Base-by-base conservation (phyloP, 2,113 vertebrate genomes). In the Solea senegalensis region DNA sequence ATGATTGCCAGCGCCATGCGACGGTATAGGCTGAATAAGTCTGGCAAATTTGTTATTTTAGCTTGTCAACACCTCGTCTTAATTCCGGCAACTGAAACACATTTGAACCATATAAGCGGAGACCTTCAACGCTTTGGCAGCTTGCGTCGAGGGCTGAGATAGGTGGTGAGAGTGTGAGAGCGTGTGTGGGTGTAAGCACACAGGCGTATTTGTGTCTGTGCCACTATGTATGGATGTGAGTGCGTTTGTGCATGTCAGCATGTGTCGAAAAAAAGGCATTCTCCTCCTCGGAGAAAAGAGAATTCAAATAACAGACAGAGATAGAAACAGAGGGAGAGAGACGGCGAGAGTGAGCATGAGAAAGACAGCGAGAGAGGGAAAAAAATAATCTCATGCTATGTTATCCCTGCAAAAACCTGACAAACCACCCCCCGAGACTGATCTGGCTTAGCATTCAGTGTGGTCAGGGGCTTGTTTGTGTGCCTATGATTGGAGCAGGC, bases 331-430 rank as follows among this genome's bases (percentile, higher is more conserved):
- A 84, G 83, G 59, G 49, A 27, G 78, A 73, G 72, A 80, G 72
- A 68, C 60, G 40, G 57, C 1, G 12, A 80, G 80, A 26, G 48
- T 8, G 62, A 68, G 76, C 1, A 44, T 43, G 56, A 57, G 65
- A 57, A 71, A 61, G 68, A 55, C 49, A 44, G 43, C 53, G 46
- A 65, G 57, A 60, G 34, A 59, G 53, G 10, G 27, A 9, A 27
- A 49, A 82, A 82, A 89, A 90, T 90, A 91, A 91, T 92, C 89
- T 91, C 81, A 86, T 93, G 87, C 87, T 90, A 88, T 91, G 90
- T 91, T 90, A 89, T 90, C 89, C 86, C 84, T 81, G 80, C 85
- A 89, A 92, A 44, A 91, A 92, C 87, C 88, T 88, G 88, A 89
- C 90, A 91, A 89, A 90, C 86, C 86, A 86, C 34, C 86, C 86